These are phyloP conservation scores for Echinometra lucunter DNA, from an alignment of 53 echinoderm and acorn worm genomes.

Conservation along the genomic window DNA sequence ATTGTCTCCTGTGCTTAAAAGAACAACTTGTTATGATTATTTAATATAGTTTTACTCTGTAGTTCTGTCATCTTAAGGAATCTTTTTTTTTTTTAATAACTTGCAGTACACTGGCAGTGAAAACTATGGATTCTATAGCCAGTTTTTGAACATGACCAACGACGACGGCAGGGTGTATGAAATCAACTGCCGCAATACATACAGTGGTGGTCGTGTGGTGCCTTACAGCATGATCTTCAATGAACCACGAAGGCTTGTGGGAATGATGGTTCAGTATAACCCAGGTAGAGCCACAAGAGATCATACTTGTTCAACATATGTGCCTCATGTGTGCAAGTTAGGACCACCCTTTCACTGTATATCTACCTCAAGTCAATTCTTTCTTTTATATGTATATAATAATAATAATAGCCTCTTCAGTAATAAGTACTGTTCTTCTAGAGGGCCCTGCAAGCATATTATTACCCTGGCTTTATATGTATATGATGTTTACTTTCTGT, in stretches of 20 bases:
- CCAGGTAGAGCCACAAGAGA: conserved; percentile 36
- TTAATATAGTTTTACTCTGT: too few species aligned
- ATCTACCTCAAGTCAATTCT: too few species aligned
- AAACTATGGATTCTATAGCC: conserved; percentile 6
- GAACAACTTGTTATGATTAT: too few species aligned
- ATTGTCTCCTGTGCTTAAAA: too few species aligned
- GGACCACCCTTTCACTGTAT: too few species aligned
- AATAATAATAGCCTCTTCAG: too few species aligned
- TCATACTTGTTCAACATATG: background rate
- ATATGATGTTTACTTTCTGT: too few species aligned
- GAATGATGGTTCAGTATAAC: conserved; percentile 28
- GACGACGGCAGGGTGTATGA: conserved; percentile 7
- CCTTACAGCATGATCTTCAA: background rate
- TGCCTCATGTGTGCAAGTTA: too few species aligned
- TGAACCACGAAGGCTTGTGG: conserved; percentile 7
- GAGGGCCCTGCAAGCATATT: background rate
- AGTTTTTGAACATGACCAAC: conserved; percentile 26
- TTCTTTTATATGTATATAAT: too few species aligned
- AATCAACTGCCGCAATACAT: background rate
- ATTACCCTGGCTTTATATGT: background rate
- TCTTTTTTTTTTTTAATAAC: background rate
- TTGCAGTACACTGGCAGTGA: conserved; percentile 53
- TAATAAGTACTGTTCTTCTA: too few species aligned
- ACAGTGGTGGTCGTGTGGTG: conserved; percentile 2
- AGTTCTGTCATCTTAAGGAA: too few species aligned